Conservation (phyloP, 1,140 invertebrate species). For the Magallana gigas region DNA sequence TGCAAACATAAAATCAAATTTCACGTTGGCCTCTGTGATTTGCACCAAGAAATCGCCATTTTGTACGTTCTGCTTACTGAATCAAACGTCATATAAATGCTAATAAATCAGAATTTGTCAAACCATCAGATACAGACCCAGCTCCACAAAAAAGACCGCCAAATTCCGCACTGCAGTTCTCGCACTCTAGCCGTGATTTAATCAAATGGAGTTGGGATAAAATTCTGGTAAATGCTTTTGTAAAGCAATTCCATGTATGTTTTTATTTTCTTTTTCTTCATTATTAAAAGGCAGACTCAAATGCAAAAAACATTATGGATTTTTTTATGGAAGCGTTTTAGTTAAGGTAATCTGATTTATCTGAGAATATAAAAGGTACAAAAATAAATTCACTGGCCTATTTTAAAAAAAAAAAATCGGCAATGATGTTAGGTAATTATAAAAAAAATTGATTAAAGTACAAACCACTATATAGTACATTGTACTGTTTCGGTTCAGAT, state of each 20-base stretch:
- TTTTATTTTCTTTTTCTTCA: too few relatives aligned
- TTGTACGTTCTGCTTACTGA: neutral
- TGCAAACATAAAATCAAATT: neutral
- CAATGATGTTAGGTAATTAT: too few relatives aligned
- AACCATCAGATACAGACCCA: neutral
- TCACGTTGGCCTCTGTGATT: neutral
- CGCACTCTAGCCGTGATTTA: neutral
- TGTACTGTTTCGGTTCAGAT: too few relatives aligned
- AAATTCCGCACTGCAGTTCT: neutral
- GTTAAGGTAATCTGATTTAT: too few relatives aligned
- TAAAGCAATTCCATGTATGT: neutral
- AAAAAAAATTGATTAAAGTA: too few relatives aligned
- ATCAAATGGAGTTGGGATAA: neutral
- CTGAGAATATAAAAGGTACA: too few relatives aligned
- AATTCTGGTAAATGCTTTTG: neutral
- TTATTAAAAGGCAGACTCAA: too few relatives aligned
- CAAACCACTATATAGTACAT: too few relatives aligned
- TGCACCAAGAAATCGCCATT: neutral
- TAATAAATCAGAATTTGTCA: conserved; percentile 30
- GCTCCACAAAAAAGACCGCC: neutral
- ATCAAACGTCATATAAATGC: conserved; percentile 25
- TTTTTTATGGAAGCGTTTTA: too few relatives aligned
- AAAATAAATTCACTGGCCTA: too few relatives aligned
- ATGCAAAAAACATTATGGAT: too few relatives aligned
- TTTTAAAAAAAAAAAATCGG: too few relatives aligned